These are phyloP conservation scores for Abrostola tripartita DNA, from an alignment of 2,888 invertebrate species.

Conservation along the genomic window DNA sequence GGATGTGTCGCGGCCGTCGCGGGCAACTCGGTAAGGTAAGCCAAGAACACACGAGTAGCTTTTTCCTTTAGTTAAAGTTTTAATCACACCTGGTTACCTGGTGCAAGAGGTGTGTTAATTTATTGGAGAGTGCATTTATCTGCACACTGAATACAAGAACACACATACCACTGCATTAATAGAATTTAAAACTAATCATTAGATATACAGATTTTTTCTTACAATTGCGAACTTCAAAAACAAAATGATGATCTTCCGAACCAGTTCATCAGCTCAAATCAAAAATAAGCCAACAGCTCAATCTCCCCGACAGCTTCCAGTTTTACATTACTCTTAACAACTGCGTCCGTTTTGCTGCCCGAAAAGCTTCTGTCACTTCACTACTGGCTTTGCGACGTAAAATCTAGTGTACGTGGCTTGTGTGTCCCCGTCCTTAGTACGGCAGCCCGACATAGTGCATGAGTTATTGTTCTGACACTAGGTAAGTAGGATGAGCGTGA, in stretches of 20 bases:
- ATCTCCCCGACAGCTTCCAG: too few relatives aligned
- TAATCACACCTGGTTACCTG: background rate
- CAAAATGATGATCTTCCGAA: too few relatives aligned
- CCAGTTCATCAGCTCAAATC: too few relatives aligned
- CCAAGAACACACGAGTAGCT: constrained; percentile 29
- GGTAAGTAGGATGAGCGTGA: constrained; percentile 73
- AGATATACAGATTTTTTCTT: too few relatives aligned
- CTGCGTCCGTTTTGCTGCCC: background rate
- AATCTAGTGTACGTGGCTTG: constrained; percentile 8
- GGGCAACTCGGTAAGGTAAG: constrained; percentile 37
- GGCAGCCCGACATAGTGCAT: constrained; percentile 55
- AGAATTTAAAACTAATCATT: too few relatives aligned
- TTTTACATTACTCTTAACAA: too few relatives aligned
- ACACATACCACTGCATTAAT: too few relatives aligned
- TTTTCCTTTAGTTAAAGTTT: constrained; percentile 1
- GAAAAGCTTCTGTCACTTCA: constrained; percentile 13
- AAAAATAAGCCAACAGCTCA: too few relatives aligned
- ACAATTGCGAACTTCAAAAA: too few relatives aligned
- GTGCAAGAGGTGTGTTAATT: too few relatives aligned
- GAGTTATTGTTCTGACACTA: constrained; percentile 73
- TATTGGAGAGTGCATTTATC: background rate
- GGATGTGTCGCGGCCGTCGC: constrained; percentile 56
- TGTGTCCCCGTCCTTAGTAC: constrained; percentile 34
- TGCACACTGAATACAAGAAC: background rate
- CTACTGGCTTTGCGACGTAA: constrained; percentile 15